Base-by-base conservation (phyloP, 2,113 vertebrate genomes). In the Fregetta grallaria region DNA sequence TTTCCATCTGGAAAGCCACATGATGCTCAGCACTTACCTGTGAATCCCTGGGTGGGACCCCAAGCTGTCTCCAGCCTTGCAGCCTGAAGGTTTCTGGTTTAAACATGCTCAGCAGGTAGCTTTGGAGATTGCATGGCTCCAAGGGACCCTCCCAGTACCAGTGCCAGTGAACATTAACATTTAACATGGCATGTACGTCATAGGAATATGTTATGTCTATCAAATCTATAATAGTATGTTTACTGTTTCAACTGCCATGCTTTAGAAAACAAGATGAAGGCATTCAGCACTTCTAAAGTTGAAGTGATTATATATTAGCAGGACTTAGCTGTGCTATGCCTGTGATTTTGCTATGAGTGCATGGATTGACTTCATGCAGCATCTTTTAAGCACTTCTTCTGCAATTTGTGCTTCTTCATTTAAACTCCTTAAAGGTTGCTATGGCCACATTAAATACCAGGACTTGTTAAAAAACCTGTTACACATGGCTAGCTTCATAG, bases 101-200 rank as follows among this genome's bases (percentile, higher is more conserved):
- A 68, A 77, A 95, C 40, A 36, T 30, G 58, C 73, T 88, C 72
- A 73, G 9, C n/a, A 53, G 14, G 18, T 70, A 47, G 13, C 30
- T 92, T 50, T 77, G 71, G n/a, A 79, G 55, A 93, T 15, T 10
- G 1, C 6, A 5, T 21, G 26, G 15, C n/a, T 77, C 53, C 22
- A 62, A 49, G 36, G 47, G 47, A 50, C 23, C 16, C n/a, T 78
- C 47, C 34, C 27, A 34, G 62, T 75, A 29, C 27, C 14, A 11
- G 47, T 53, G 71, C 47, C 52, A 68, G 52, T 79, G 67, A 92
- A 80, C 93, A 83, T 88, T 93, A 92, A 83, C n/a, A 95, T 94
- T 78, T 68, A 75, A 38, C 78, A 26, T 40, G 15, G 18, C 1
- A 0, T 25, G 10, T 19, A 44, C 36, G 9, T 26, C 32, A 75